These are phyloP conservation scores for Pseudopipra pipra DNA, from an alignment of 2,113 vertebrate genomes.

Conservation along the genomic window DNA sequence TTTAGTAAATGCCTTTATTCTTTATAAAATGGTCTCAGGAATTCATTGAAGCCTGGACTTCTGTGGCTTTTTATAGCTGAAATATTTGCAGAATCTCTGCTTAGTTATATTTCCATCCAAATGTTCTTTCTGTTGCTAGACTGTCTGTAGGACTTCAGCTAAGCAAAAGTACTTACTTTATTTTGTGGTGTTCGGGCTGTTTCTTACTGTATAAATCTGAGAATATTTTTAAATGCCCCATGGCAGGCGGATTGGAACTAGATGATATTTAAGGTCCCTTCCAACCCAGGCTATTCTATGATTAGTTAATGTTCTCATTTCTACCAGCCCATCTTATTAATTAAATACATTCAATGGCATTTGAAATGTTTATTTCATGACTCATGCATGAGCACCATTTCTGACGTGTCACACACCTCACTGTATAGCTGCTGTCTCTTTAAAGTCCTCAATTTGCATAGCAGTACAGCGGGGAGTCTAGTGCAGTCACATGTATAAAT, in stretches of 20 bases:
- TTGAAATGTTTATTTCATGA: background rate
- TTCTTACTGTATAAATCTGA: background rate
- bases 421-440: background rate
- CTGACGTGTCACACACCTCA: background rate
- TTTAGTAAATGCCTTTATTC: background rate
- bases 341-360: background rate
- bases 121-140: slow-evolving; percentile 3
- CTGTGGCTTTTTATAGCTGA: slow-evolving; percentile 11
- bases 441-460: background rate
- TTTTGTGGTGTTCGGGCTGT: background rate
- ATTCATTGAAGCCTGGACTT: background rate
- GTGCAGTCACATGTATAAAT: background rate
- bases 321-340: background rate
- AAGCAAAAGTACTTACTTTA: background rate
- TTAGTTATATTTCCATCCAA: background rate
- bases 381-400: background rate
- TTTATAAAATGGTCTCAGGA: background rate
- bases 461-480: background rate
- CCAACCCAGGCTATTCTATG: background rate
- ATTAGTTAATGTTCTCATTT: background rate
- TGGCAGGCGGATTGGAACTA: background rate
- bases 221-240: background rate
- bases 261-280: background rate
- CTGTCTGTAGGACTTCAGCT: background rate
- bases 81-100: slow-evolving; percentile 32